These are phyloP conservation scores for Eubucco bourcierii DNA, from an alignment of 2,113 vertebrate species.

Conservation along the genomic window DNA sequence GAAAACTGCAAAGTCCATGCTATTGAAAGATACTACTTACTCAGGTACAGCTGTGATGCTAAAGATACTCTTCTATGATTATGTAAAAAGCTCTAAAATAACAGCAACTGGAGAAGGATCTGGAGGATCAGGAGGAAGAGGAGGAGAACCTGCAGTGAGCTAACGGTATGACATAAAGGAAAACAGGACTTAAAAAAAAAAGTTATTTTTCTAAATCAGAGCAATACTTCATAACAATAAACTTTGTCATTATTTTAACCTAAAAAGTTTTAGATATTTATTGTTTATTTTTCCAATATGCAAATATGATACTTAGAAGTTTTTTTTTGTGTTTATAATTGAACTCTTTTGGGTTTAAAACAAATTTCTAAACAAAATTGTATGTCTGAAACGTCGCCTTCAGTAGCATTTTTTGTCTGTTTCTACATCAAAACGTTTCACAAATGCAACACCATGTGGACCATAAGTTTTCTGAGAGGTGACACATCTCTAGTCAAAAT, in stretches of 20 bases:
- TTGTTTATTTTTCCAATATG: too few relatives aligned
- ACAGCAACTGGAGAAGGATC: too few relatives aligned
- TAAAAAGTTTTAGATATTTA: too few relatives aligned
- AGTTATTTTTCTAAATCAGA: too few relatives aligned
- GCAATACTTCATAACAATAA: too few relatives aligned
- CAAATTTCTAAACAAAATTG: not conserved
- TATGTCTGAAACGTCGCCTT: not conserved
- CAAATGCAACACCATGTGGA: not conserved
- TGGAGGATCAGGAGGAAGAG: too few relatives aligned
- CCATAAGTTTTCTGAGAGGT: not conserved
- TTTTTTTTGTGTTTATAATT: not conserved
- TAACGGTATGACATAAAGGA: too few relatives aligned
- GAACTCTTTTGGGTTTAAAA: not conserved
- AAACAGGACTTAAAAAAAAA: too few relatives aligned
- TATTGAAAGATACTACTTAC: not conserved
- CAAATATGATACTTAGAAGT: not conserved
- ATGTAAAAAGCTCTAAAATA: not conserved
- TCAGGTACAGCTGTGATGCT: not conserved
- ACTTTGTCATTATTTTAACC: too few relatives aligned
- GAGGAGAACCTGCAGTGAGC: too few relatives aligned
- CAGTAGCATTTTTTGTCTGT: not conserved
- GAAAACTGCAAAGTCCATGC: not conserved
- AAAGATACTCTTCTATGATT: too few relatives aligned
- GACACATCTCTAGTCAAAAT: not conserved
- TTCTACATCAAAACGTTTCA: not conserved